Percentiles rank a stretch among this genome's conserved stretches.
phyloP scores from a whole-genome alignment of 2,888 invertebrate species.

The Sepiola atlantica region DNA sequence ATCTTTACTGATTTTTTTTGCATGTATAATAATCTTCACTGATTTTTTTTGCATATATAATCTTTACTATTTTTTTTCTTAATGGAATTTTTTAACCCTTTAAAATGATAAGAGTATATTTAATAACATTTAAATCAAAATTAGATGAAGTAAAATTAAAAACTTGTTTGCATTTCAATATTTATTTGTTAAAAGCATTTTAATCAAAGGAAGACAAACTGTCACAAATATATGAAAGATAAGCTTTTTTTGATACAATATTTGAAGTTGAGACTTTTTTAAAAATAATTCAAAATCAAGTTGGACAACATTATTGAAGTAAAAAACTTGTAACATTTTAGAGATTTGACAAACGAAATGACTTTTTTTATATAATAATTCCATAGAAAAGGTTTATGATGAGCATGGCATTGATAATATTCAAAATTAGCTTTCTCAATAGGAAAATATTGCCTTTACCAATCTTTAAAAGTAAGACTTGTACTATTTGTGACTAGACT shows the following conservation, averaged over 20 bases:
- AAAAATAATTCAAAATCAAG: neutral
- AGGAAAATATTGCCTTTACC: too few species aligned
- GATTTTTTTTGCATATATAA: neutral
- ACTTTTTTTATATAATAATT: neutral
- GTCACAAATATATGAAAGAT: neutral
- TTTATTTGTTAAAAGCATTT: neutral
- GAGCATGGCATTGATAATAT: neutral
- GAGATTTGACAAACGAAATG: neutral
- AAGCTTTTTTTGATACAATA: neutral
- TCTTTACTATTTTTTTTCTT: too few species aligned
- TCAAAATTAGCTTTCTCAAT: neutral
- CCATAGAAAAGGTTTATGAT: neutral
- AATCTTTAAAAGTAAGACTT: too few species aligned
- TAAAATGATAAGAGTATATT: neutral
- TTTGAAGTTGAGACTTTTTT: neutral
- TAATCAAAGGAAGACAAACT: neutral
- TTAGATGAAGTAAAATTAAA: neutral
- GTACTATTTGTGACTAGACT: too few species aligned
- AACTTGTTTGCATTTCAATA: neutral
- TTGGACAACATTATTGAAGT: neutral
- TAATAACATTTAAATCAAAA: neutral
- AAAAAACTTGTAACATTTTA: neutral
- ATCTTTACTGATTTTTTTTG: too few species aligned
- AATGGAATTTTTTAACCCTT: too few species aligned
- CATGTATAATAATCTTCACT: too few species aligned